Conservation (phyloP, 2,888 invertebrate genomes). For the Nudaria mundana region DNA sequence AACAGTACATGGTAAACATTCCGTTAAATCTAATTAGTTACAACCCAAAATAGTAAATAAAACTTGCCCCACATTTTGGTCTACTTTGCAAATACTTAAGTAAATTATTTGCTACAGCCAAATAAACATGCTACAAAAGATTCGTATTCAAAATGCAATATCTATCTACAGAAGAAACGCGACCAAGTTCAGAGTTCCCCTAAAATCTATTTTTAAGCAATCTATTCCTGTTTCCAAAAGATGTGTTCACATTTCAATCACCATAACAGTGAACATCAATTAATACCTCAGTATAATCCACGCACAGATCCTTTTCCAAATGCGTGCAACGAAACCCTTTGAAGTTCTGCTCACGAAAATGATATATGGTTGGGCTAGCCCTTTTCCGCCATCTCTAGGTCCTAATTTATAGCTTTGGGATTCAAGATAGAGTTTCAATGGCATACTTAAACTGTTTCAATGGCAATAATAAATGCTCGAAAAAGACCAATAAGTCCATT, state of each 20-base stretch:
- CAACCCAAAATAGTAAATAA: too few species aligned
- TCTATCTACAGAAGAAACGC: too few species aligned
- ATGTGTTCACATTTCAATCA: slow-evolving; percentile 58
- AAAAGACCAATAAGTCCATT: not conserved
- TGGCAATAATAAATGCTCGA: too few species aligned
- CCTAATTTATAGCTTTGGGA: slow-evolving; percentile 38
- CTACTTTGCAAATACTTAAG: too few species aligned
- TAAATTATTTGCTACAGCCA: slow-evolving; percentile 8
- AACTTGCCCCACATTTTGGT: too few species aligned
- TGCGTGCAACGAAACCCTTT: slow-evolving; percentile 44
- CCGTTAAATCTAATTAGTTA: too few species aligned
- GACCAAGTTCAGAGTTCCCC: slow-evolving; percentile 31
- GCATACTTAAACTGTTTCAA: too few species aligned
- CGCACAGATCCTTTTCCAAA: slow-evolving; percentile 38
- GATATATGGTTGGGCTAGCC: slow-evolving; percentile 42
- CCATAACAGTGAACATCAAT: slow-evolving; percentile 49
- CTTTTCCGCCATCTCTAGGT: slow-evolving; percentile 32
- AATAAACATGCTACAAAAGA: slow-evolving; percentile 22
- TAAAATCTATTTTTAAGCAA: slow-evolving; percentile 32
- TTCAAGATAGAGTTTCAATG: too few species aligned
- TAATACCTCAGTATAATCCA: slow-evolving; percentile 47
- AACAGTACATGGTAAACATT: too few species aligned
- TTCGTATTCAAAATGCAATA: too few species aligned
- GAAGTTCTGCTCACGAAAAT: slow-evolving; percentile 48
- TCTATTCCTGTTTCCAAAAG: slow-evolving; percentile 43